Base-by-base conservation (phyloP, 2,888 invertebrate genomes). In the Stictocephala bisonia region DNA sequence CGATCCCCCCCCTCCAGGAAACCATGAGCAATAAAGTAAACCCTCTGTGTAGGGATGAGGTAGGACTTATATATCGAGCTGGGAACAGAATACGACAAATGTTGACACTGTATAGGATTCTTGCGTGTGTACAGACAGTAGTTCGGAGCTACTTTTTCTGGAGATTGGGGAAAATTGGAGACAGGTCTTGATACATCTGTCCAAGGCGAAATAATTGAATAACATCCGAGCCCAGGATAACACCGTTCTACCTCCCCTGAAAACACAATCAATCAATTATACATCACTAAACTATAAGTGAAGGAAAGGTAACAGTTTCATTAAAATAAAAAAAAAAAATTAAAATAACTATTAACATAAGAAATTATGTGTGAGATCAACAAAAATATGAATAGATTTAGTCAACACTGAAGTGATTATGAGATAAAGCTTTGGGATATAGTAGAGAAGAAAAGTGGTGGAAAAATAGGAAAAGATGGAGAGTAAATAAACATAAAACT, bases 1-100 rank as follows among this genome's bases (percentile, higher is more conserved):
- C 92, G 91, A 76, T 90, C 88, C 0, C 95, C 95, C 50, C 91
- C 90, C 82, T 96, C 96, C 76, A 95, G 85, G 83, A 94, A 97
- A 0, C 96, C 97, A 81, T 97, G 97, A 0, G 93, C 88, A 74
- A 97, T 88, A 74, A 95, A 85, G 81, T 90, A 94, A 76, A 92
- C 87, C 3, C 90, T 90, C 9, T 89, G 90, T 22, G 83, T 83
- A 0, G 88, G 86, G 81, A 90, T 87, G 2, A 94, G 86, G 75
- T 89, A 89, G 4, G 91, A 87, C 29, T 86, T 84, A 51, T 83
- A 84, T 53, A 93, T 88, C 73, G 89, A 88, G 13, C 89, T 88
- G 1, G 86, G 87, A 79, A 91, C 87, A 78, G 91, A 89, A 40
- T 93, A 87, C 79, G 90, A 87, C 18, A 95, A 84, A 18, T 88